These are phyloP conservation scores for Microdon myrmicae DNA, from an alignment of 2,888 invertebrate genomes.

Conservation along the genomic window DNA sequence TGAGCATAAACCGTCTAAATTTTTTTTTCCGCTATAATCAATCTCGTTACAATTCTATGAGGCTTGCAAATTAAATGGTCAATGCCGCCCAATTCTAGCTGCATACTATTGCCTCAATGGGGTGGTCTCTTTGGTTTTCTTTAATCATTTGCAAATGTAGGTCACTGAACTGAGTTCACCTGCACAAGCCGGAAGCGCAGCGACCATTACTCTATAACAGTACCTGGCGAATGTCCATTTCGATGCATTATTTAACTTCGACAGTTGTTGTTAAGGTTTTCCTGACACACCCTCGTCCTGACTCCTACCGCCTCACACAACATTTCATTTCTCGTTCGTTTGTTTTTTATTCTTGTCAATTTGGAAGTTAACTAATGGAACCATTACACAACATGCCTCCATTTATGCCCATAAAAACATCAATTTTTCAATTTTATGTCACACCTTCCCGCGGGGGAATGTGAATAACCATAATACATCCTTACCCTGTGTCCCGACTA, in stretches of 20 bases:
- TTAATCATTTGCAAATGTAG: background rate
- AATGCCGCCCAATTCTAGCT: too few species aligned
- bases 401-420: conserved; percentile 35
- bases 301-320: too few species aligned
- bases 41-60: too few species aligned
- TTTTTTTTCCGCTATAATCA: too few species aligned
- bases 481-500: background rate
- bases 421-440: conserved; percentile 48
- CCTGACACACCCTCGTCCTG: conserved; percentile 16
- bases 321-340: too few species aligned
- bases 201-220: too few species aligned
- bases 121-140: conserved; percentile 13
- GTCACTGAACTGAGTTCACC: conserved; percentile 24
- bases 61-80: too few species aligned
- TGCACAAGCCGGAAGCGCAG: conserved; percentile 3
- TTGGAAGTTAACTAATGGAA: conserved; percentile 37
- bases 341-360: conserved; percentile 25
- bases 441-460: conserved; percentile 19
- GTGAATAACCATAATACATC: background rate
- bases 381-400: conserved; percentile 20
- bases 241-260: conserved; percentile 14
- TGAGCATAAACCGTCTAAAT: too few species aligned
- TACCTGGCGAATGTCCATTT: background rate
- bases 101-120: too few species aligned
- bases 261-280: too few species aligned